phyloP scores from a whole-genome alignment of 2,888 invertebrate species.

The Lepidonotus clava region DNA sequence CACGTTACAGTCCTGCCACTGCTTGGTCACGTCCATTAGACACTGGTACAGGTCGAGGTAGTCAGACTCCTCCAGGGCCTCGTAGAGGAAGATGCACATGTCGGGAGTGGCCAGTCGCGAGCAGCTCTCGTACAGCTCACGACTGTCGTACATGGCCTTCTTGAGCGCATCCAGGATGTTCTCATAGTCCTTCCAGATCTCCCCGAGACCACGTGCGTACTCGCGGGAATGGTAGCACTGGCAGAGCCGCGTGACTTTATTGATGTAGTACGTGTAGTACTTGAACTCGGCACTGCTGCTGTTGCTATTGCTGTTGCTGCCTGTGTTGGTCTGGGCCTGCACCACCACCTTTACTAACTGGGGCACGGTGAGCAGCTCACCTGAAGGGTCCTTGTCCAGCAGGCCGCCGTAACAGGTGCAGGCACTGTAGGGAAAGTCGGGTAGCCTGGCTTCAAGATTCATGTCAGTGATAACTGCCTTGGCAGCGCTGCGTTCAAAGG shows the following conservation, averaged over 20 bases:
- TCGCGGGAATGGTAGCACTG: conserved; percentile 56
- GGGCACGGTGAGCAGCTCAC: conserved; percentile 7
- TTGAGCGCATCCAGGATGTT: conserved; percentile 55
- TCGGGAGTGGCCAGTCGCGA: conserved; percentile 32
- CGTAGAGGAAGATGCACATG: conserved; percentile 54
- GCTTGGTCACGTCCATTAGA: conserved; percentile 31
- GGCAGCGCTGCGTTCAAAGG: conserved; percentile 35
- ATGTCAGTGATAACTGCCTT: conserved; percentile 36
- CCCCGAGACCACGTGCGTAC: conserved; percentile 32
- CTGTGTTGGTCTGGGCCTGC: neutral
- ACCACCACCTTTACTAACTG: neutral
- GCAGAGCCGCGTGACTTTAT: conserved; percentile 43
- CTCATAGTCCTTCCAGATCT: conserved; percentile 53
- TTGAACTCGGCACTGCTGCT: conserved; percentile 26
- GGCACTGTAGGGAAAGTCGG: conserved; percentile 22
- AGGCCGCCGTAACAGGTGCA: conserved; percentile 43
- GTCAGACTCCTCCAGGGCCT: conserved; percentile 40
- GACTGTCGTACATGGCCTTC: conserved; percentile 46
- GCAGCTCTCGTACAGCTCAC: conserved; percentile 45
- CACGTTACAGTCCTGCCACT: conserved; percentile 16
- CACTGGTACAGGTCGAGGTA: conserved; percentile 34
- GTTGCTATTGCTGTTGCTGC: conserved; percentile 37
- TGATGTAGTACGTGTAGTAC: conserved; percentile 49
- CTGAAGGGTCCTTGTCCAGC: conserved; percentile 29
- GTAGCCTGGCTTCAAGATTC: conserved; percentile 8